Evolutionary conservation across 2,113 vertebrate genomes (phyloP), one percentile per base, ranked within the genome.

Genomic region (Hypomesus transpacificus): DNA sequence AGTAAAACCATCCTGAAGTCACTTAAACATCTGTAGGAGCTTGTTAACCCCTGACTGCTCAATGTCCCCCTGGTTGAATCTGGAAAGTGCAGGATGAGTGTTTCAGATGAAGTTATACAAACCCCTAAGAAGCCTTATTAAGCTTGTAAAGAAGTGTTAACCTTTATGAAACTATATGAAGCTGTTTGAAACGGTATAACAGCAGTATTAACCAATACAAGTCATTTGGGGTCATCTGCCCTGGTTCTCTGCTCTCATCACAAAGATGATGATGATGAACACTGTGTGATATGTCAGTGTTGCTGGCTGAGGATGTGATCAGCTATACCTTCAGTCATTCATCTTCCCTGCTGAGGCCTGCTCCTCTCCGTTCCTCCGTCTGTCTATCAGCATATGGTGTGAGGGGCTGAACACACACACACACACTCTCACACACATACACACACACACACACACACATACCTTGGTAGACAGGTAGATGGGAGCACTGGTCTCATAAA

Each of bases 41-140:
- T 92, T 90, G 94, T 94, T 93, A 87, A 89, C 90, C 92, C 92
- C 81, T 80, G 74, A 73, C 73, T 60, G 77, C 62, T 34, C 70
- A 16, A 16, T 34, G 59, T 70, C 73, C 75, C 83, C 84, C 84
- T 85, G 77, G 69, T 74, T 69, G 82, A 72, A 83, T 73, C 76
- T 61, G 56, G 75, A 77, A 76, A 82, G 75, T 85, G 77, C 79
- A 75, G 77, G 76, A 83, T 88, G 82, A 52, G 80, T 26, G 80
- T 82, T 84, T 83, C 86, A 81, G 80, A 81, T 86, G 80, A 63
- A 34, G 79, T 85, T 75, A 80, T 75, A 24, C 24, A 24, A 24
- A 1, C 24, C 1, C 24, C 24, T 24, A 24, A 2, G 24, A 24
- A 24, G 24, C 24, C 24, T 24, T 24, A 24, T 24, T 24, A 24